A percentile compares a stretch with the other conserved stretches of the same genome.
Evolutionary conservation across 2,797 vertebrate genomes (phyloP).

Genomic region (Lithobates sylvaticus): DNA sequence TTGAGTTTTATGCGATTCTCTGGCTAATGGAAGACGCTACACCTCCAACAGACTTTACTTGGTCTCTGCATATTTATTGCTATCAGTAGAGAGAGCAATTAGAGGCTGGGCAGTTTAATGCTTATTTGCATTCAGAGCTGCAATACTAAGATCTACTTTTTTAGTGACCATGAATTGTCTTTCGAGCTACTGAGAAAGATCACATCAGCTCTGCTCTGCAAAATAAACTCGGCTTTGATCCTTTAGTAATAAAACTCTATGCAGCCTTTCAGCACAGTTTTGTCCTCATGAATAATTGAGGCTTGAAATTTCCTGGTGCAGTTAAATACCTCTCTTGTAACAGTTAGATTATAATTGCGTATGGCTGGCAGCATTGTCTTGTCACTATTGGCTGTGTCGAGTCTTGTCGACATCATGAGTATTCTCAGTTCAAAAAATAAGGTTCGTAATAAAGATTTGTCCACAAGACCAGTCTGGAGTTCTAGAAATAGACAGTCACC

Average conservation of each 20-base stretch:
- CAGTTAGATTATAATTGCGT: conserved; percentile 15
- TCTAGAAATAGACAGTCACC: not conserved
- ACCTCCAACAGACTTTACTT: no score
- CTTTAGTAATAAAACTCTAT: conserved; percentile 12
- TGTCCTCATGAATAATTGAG: conserved; percentile 44
- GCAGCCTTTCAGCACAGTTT: not conserved
- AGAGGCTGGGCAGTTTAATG: no score
- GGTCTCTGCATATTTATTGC: no score
- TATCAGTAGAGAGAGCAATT: no score
- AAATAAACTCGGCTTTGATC: not conserved
- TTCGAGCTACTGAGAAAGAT: not conserved
- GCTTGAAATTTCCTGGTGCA: conserved; percentile 10
- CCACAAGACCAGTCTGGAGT: not conserved
- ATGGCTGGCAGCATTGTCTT: conserved; percentile 9
- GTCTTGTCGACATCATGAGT: conserved; percentile 17
- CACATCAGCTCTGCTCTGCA: not conserved
- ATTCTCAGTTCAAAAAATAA: not conserved
- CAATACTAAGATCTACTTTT: conserved; percentile 12
- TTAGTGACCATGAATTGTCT: not conserved
- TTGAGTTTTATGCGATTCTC: no score
- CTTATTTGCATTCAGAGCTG: no score
- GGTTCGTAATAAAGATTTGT: not conserved
- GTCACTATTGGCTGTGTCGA: not conserved
- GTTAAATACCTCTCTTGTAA: conserved; percentile 29
- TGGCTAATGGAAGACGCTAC: no score